These are phyloP conservation scores for Disparrhopalites patrizii DNA, from an alignment of 2,888 invertebrate species.

Conservation along the genomic window DNA sequence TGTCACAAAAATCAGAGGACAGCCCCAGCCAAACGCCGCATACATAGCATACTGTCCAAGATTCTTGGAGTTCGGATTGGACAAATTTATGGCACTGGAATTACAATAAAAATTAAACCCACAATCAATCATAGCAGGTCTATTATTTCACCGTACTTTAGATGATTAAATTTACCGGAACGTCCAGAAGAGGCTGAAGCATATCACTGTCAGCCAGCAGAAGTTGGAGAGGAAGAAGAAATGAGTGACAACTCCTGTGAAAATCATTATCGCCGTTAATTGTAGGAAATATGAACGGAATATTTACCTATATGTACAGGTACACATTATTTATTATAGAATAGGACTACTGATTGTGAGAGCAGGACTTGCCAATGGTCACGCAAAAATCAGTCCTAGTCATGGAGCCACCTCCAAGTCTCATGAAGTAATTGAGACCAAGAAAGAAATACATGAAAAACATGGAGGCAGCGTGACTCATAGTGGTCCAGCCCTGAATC, in stretches of 20 bases:
- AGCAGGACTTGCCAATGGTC: too few relatives aligned
- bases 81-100: neutral
- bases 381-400: too few relatives aligned
- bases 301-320: too few relatives aligned
- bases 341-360: too few relatives aligned
- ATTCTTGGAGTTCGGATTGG: neutral
- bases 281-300: too few relatives aligned
- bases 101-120: neutral
- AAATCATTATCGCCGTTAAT: too few relatives aligned
- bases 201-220: constrained; percentile 12
- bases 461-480: neutral
- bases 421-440: neutral
- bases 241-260: constrained; percentile 4
- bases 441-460: constrained; percentile 4
- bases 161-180: constrained; percentile 16
- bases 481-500: constrained; percentile 8
- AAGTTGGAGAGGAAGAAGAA: constrained; percentile 13
- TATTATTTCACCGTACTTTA: neutral
- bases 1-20: neutral
- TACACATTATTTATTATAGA: too few relatives aligned
- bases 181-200: constrained; percentile 15
- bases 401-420: too few relatives aligned
- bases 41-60: neutral
- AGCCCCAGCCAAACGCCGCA: neutral
- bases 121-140: neutral